These are phyloP conservation scores for Enhydra lutris DNA, from an alignment of 2,113 vertebrate genomes.

Conservation along the genomic window DNA sequence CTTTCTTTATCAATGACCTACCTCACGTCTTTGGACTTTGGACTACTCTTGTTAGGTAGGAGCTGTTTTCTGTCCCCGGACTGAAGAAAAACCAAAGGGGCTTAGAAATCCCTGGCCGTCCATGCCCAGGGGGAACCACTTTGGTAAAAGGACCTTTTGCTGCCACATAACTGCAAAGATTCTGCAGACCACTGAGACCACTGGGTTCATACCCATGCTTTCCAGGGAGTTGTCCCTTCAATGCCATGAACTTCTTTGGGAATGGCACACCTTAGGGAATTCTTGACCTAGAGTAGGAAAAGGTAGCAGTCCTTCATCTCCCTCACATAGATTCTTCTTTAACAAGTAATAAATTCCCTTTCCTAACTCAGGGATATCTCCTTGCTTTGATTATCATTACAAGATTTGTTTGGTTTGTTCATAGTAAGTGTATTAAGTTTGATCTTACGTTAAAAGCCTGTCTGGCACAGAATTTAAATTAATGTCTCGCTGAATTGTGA, in stretches of 20 bases:
- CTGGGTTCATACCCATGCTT: background rate
- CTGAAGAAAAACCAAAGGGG: background rate
- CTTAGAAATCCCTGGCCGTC: background rate
- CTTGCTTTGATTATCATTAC: background rate
- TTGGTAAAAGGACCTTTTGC: background rate
- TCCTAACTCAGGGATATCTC: background rate
- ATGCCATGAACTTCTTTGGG: background rate
- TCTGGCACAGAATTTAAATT: constrained; percentile 13
- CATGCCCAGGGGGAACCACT: background rate
- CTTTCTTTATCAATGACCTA: background rate
- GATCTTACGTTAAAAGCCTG: constrained; percentile 29
- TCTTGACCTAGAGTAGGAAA: background rate
- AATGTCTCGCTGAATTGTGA: background rate
- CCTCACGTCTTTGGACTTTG: background rate
- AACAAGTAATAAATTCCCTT: background rate
- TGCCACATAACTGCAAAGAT: background rate
- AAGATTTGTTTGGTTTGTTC: constrained; percentile 8
- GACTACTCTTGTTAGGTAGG: background rate
- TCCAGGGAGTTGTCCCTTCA: background rate
- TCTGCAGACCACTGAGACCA: too few species aligned
- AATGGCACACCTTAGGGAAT: background rate
- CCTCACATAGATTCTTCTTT: background rate
- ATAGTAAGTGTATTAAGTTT: background rate
- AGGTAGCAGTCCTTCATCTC: background rate
- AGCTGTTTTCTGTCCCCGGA: background rate